Evolutionary conservation across 1,140 invertebrate species (phyloP).

Genomic region (Drosophila erecta): DNA sequence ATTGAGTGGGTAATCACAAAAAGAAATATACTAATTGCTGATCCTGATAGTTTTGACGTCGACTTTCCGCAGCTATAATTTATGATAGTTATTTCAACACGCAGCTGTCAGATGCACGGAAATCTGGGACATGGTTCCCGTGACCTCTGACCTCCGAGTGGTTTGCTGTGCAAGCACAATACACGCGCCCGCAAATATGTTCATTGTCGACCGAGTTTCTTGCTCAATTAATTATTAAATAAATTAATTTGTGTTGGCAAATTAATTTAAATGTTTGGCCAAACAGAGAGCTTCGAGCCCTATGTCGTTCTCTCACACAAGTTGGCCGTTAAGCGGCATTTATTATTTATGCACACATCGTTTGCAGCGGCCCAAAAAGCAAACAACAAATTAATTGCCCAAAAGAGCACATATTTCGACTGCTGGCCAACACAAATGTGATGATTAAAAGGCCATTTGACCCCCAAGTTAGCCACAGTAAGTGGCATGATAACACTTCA

Average conservation of each 20-base stretch:
- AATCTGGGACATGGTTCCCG: slow-evolving; percentile 56
- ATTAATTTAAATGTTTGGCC: slow-evolving; percentile 79
- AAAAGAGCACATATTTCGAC: slow-evolving; percentile 36
- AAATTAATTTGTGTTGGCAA: slow-evolving; percentile 79
- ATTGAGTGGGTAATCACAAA: neutral
- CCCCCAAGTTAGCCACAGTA: slow-evolving; percentile 40
- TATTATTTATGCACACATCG: slow-evolving; percentile 72
- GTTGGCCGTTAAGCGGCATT: slow-evolving; percentile 53
- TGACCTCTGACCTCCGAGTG: slow-evolving; percentile 26
- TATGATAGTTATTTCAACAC: slow-evolving; percentile 75
- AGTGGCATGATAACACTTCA: slow-evolving; percentile 13
- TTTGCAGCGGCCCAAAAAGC: slow-evolving; percentile 48
- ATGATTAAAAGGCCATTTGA: slow-evolving; percentile 66
- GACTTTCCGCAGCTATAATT: slow-evolving; percentile 53
- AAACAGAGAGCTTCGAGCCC: slow-evolving; percentile 38
- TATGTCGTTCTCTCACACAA: slow-evolving; percentile 14
- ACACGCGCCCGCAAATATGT: slow-evolving; percentile 65
- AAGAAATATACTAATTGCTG: neutral
- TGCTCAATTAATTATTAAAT: slow-evolving; percentile 83
- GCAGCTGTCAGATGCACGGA: slow-evolving; percentile 69
- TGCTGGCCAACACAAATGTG: slow-evolving; percentile 21
- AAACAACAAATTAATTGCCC: slow-evolving; percentile 66
- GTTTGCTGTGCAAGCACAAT: slow-evolving; percentile 10
- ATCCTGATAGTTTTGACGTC: slow-evolving; percentile 14
- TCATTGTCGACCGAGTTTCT: slow-evolving; percentile 71